Base-by-base conservation (phyloP, 2,113 vertebrate genomes). In the Zeus faber region DNA sequence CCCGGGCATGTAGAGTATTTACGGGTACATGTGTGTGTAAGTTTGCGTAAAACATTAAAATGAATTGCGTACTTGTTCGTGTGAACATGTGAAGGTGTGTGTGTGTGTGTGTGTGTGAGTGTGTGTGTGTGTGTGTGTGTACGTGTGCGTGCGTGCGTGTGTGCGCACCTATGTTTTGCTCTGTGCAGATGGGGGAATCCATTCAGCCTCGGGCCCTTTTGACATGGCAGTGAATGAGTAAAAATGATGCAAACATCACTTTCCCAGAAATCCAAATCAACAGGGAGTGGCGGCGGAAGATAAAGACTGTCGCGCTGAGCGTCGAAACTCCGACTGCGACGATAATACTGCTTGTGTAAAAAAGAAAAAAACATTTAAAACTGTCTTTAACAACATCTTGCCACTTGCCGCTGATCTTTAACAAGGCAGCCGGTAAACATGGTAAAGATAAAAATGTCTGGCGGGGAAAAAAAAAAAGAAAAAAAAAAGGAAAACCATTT, bases 401-500 rank as follows among this genome's bases (percentile, higher is more conserved):
- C n/a, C n/a, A n/a, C n/a, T n/a, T n/a, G n/a, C n/a, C n/a, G n/a
- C n/a, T n/a, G n/a, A n/a, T 40, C 45, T 62, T 53, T 47, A 80
- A 80, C 61, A 73, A 54, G 47, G 31, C 33, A 56, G 44, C 48
- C 57, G 51, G 47, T 53, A 70, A 72, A 72, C 55, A 54, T 56
- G 37, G 61, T 35, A 35, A 76, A 31, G 72, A 57, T 54, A 60
- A 11, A 63, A 70, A 49, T 53, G 35, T 67, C 51, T 39, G 16
- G 26, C 4, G 33, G n/a, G 18, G 68, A 25, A 20, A 46, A 67
- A 37, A n/a, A 11, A 50, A 54, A 54, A 41, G 65, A 65, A 59
- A 54, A n/a, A n/a, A n/a, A n/a, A n/a, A n/a, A n/a, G n/a, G n/a
- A n/a, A n/a, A n/a, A n/a, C n/a, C n/a, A n/a, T n/a, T n/a, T 54